Conservation (phyloP, 2,888 invertebrate genomes). For the Linnaemya tessellans region DNA sequence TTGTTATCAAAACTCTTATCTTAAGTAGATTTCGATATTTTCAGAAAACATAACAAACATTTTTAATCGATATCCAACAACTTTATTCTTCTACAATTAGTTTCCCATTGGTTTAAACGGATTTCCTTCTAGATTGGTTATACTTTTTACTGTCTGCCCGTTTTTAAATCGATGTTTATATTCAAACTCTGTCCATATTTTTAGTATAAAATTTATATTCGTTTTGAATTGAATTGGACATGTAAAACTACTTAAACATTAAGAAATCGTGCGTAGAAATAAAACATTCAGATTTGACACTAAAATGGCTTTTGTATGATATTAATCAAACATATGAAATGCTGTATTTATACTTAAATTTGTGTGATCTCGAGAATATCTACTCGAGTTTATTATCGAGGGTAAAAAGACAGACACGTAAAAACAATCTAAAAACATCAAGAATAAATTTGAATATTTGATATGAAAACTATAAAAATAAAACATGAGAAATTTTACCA, state of each 20-base stretch:
- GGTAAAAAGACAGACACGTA: background rate
- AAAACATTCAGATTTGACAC: background rate
- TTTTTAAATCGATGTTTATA: too few relatives aligned
- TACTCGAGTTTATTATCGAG: background rate
- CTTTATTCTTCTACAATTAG: too few relatives aligned
- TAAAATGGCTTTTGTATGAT: background rate
- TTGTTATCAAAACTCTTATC: too few relatives aligned
- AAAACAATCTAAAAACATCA: background rate
- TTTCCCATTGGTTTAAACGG: too few relatives aligned
- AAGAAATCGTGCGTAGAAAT: background rate
- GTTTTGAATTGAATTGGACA: too few relatives aligned
- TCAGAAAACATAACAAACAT: too few relatives aligned
- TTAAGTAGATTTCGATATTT: too few relatives aligned
- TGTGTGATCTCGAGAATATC: background rate
- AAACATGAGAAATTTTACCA: background rate
- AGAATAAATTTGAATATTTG: slow-evolving; percentile 2
- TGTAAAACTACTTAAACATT: background rate
- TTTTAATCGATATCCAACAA: too few relatives aligned
- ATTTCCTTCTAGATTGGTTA: too few relatives aligned
- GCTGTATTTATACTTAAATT: background rate
- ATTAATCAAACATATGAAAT: background rate
- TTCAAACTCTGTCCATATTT: too few relatives aligned
- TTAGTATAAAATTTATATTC: too few relatives aligned
- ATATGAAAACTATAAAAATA: background rate
- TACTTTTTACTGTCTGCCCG: too few relatives aligned